Percentiles rank a stretch among this genome's conserved stretches.
These are phyloP conservation scores for Tigriopus japonicus DNA, from an alignment of 1,140 invertebrate genomes.

Conservation along the genomic window DNA sequence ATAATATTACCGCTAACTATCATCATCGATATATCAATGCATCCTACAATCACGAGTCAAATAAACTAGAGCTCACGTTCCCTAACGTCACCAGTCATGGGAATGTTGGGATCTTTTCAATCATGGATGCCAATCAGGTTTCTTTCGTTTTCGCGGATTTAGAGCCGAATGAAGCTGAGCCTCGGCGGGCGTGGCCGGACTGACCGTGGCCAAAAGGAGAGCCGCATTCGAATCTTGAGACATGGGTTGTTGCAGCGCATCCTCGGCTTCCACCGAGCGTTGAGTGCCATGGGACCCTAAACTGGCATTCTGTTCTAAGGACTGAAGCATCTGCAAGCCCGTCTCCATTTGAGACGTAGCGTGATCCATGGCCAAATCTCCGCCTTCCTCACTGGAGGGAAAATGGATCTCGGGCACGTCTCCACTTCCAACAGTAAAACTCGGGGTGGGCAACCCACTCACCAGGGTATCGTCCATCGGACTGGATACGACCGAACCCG, in stretches of 20 bases:
- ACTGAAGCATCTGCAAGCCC: not conserved
- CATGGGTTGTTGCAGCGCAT: not conserved
- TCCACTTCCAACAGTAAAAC: not conserved
- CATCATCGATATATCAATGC: too few species aligned
- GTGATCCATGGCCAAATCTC: conserved; percentile 10
- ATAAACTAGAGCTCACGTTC: too few species aligned
- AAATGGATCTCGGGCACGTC: not conserved
- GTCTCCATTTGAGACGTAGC: conserved; percentile 3
- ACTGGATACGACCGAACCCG: not conserved
- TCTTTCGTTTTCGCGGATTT: too few species aligned
- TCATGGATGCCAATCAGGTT: too few species aligned
- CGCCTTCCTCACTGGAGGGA: not conserved
- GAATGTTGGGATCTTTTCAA: too few species aligned
- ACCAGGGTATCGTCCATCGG: not conserved
- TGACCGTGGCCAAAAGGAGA: not conserved
- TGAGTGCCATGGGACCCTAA: not conserved
- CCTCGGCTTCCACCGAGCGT: not conserved
- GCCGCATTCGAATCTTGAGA: not conserved
- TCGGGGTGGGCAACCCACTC: not conserved
- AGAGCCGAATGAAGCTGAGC: too few species aligned
- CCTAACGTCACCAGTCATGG: too few species aligned
- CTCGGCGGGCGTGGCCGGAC: not conserved
- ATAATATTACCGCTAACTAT: too few species aligned
- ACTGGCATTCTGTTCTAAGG: not conserved
- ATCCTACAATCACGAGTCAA: too few species aligned